phyloP scores from a whole-genome alignment of 2,113 vertebrate species.

The Ginglymostoma cirratum region DNA sequence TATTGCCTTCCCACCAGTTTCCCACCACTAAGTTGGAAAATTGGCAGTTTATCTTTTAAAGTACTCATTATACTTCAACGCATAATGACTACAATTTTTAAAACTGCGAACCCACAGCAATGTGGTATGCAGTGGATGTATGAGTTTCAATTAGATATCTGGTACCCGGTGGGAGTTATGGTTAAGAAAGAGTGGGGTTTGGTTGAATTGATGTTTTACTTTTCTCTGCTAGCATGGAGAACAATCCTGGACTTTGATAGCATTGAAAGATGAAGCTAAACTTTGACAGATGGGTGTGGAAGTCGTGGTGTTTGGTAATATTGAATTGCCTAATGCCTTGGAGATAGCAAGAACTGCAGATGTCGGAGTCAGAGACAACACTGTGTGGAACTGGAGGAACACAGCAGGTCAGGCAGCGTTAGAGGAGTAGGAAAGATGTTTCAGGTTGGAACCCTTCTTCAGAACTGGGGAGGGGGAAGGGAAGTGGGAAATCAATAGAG shows the following conservation, averaged over 20 bases:
- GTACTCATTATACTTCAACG: neutral
- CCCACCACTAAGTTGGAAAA: neutral
- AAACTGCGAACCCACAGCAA: neutral
- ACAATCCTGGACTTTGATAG: neutral
- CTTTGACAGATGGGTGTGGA: neutral
- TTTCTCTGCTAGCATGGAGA: neutral
- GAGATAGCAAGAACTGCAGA: no score
- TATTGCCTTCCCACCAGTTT: neutral
- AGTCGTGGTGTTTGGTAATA: neutral
- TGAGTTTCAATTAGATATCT: neutral
- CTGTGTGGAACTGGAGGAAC: no score
- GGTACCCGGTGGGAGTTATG: neutral
- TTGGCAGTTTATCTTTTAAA: neutral
- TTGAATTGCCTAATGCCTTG: neutral
- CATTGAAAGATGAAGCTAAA: neutral
- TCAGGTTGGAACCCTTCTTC: no score
- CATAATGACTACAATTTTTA: neutral
- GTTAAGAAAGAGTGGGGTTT: neutral
- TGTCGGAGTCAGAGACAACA: no score
- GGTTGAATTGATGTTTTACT: neutral
- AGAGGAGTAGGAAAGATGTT: no score
- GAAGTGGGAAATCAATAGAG: no score
- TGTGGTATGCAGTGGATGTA: neutral
- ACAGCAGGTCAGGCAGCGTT: no score
- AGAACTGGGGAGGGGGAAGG: no score